These are phyloP conservation scores for Hylaeus volcanicus DNA, from an alignment of 1,140 invertebrate genomes.

Conservation along the genomic window DNA sequence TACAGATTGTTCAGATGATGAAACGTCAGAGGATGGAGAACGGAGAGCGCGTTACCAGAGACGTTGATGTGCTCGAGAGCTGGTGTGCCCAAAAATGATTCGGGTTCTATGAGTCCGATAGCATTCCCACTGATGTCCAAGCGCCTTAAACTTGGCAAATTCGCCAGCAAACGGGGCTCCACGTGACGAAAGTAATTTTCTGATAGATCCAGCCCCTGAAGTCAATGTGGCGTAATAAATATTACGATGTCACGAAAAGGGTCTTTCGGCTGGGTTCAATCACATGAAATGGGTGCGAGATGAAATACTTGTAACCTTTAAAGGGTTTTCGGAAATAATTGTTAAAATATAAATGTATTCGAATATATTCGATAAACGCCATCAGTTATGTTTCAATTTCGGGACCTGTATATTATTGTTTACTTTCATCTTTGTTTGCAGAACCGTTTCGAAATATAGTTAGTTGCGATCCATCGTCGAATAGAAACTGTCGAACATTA, in stretches of 20 bases:
- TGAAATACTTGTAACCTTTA: too few relatives aligned
- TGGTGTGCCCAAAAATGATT: constrained; percentile 86
- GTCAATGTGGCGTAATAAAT: constrained; percentile 26
- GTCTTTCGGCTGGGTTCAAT: too few relatives aligned
- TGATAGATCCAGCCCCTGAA: constrained; percentile 87
- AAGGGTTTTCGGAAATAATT: too few relatives aligned
- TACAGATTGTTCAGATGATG: constrained; percentile 87
- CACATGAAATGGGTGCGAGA: too few relatives aligned
- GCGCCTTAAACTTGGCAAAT: constrained; percentile 87
- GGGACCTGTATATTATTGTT: too few relatives aligned
- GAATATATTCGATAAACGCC: too few relatives aligned
- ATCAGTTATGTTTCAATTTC: too few relatives aligned
- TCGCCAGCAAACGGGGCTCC: constrained; percentile 86
- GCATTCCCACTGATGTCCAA: constrained; percentile 91
- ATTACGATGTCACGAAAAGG: not conserved
- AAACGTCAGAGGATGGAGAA: constrained; percentile 87
- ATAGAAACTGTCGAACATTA: too few relatives aligned
- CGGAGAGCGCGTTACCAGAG: constrained; percentile 86
- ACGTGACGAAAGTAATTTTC: constrained; percentile 87
- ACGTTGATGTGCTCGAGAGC: constrained; percentile 89
- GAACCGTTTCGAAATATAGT: too few relatives aligned
- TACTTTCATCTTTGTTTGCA: too few relatives aligned
- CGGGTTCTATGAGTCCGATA: constrained; percentile 85
- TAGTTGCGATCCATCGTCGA: too few relatives aligned
- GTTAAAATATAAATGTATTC: too few relatives aligned